Conservation (phyloP, 2,113 vertebrate genomes). For the Corynorhinus townsendii region DNA sequence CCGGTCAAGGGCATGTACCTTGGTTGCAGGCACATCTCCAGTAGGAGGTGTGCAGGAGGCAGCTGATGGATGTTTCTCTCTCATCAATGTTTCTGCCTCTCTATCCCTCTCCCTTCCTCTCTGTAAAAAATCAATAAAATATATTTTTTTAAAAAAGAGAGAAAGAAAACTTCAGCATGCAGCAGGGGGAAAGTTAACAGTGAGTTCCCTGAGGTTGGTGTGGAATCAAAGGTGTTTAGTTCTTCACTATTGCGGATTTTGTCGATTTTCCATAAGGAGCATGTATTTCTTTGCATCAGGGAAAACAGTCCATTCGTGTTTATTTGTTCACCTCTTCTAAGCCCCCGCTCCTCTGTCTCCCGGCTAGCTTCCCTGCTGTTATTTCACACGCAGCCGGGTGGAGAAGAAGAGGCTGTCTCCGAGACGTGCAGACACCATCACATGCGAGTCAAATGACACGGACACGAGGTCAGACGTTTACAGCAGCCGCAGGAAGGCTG, state of each 20-base stretch:
- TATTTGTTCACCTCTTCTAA: background rate
- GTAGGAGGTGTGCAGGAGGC: too few species aligned
- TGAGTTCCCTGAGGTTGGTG: background rate
- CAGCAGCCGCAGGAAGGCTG: background rate
- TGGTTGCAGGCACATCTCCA: too few species aligned
- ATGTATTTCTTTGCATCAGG: background rate
- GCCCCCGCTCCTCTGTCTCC: background rate
- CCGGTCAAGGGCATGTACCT: too few species aligned
- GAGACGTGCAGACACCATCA: too few species aligned
- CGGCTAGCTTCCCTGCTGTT: background rate
- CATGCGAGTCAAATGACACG: too few species aligned
- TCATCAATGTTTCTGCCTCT: too few species aligned
- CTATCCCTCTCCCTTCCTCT: too few species aligned
- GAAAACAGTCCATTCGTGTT: background rate
- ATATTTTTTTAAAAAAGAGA: too few species aligned
- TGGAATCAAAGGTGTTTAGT: background rate
- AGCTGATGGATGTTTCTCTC: too few species aligned
- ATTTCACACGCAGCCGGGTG: too few species aligned
- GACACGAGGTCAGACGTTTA: background rate
- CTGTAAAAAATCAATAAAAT: too few species aligned
- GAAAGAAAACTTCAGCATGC: rapidly evolving
- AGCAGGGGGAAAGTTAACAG: background rate
- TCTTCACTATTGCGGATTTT: background rate
- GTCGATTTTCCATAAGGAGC: background rate
- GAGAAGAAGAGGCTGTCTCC: background rate